Percentiles rank a stretch among this genome's conserved stretches.
Conservation (phyloP, 2,113 vertebrate species). For the Lophura nycthemera region DNA sequence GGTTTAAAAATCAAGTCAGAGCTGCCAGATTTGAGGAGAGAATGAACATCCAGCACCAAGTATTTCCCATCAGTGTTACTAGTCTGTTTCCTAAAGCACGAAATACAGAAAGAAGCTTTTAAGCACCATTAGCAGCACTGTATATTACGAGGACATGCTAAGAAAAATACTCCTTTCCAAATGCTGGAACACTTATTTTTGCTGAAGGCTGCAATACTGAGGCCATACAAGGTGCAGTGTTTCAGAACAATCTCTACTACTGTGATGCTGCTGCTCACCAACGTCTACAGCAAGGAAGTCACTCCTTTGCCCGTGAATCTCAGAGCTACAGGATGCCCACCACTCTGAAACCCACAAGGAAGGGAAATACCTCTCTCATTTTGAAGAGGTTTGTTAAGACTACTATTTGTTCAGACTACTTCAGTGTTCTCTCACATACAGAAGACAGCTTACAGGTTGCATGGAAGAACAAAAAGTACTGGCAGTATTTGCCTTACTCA, state of each 20-base stretch:
- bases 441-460: background rate
- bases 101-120: background rate
- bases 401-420: background rate
- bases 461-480: background rate
- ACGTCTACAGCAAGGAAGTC: background rate
- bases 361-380: background rate
- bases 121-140: background rate
- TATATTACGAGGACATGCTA: background rate
- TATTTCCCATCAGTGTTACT: background rate
- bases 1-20: background rate
- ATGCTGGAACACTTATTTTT: background rate
- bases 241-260: background rate
- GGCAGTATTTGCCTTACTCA: constrained; percentile 3
- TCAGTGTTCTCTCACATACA: background rate
- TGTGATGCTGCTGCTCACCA: background rate
- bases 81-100: background rate
- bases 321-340: background rate
- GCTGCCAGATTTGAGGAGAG: background rate
- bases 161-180: background rate
- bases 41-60: background rate
- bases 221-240: background rate
- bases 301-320: background rate
- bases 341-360: background rate
- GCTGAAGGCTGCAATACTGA: background rate
- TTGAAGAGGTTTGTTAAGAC: background rate